Base-by-base conservation (phyloP, 1,140 invertebrate genomes). In the Drosophila paulistorum region DNA sequence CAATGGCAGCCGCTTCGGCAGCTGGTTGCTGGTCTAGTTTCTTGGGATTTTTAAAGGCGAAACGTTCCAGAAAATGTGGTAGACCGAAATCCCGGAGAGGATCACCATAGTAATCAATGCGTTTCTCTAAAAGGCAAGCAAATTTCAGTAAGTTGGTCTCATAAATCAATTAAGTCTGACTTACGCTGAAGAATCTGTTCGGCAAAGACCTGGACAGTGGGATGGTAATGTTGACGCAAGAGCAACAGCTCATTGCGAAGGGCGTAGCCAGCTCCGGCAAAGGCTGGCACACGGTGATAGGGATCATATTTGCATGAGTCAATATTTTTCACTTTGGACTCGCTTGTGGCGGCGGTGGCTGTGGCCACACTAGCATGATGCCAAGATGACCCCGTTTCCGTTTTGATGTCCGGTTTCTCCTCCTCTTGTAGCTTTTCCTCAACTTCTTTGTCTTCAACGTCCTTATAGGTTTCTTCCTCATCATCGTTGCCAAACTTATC, bases 41-140 rank as follows among this genome's bases (percentile, higher is more conserved):
- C 92, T 99, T 99, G 0, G 98, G 98, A 94, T 99, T 99, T 92
- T 98, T 97, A 86, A 98, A 99, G 1, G 98, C 97, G 92, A 99
- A 99, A 65, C 98, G 94, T 90, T 99, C 98, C 10, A 99, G 93
- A 90, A 99, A 99, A 68, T 97, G 93, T 26, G 97, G 96, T 1
- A 97, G 92, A 0, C 96, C 96, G 86, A 99, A 98, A 93, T 99
- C 98, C 86, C 97, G 94, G 0, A 99, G 92, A 0, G 98, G 98
- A 93, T 99, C 97, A 0, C 98, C 98, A 63, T 94, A 94, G 89
- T 99, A 99, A 26, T 95, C 93, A 37, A 99, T 96, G 61, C 93
- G 79, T 92, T 95, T 93, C 37, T 94, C 95, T 96, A 81, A 91
- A 92, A 85, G 59, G 23, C n/a, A 13, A 61, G 20, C 51, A 65